Base-by-base conservation (phyloP, 53 echinoderm and acorn worm genomes). In the Holothuria scabra region DNA sequence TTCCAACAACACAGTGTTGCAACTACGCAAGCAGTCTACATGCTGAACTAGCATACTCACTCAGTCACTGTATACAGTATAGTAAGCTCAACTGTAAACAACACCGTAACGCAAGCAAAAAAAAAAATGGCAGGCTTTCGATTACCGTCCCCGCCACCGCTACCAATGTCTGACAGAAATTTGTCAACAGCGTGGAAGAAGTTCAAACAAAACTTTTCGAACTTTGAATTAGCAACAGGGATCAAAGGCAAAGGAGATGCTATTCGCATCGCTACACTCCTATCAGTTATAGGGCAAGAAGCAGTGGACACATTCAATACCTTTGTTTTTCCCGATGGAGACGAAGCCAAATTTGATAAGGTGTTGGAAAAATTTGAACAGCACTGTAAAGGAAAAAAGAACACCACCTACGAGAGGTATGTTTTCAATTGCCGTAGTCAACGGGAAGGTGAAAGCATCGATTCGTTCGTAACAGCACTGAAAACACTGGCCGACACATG, bases 281-380 rank as follows among this genome's bases (percentile, higher is more conserved):
- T 86, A 26, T 64, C 86, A 32, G 89, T 89, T 8, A 92, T 92
- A 28, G 84, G 89, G n/a, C 72, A 79, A 55, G 83, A 32, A 4
- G 84, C 89, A 16, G 89, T 89, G 2, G 83, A 89, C 8, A 71
- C 85, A 9, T 92, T 88, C 44, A 92, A 92, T 48, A 92, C 89
- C 6, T 92, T 92, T 66, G 62, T 69, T 12, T 92, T 86, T 2
- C 16, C 66, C 4, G 69, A 57, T 5, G 60, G 78, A 13, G 92
- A 80, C 65, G 66, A 60, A 12, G 83, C 66, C 44, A 86, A 80
- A 32, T 56, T 74, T 24, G 84, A 83, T 38, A 35, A 55, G 10
- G 88, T 92, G 24, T 24, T 92, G 18, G 61, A 74, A 4, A 75
- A 92, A 31, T 92, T 92, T 16, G 89, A 89, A 49, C 38, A 65